These are phyloP conservation scores for Chironomus tentans DNA, from an alignment of 2,888 invertebrate genomes.

Conservation along the genomic window DNA sequence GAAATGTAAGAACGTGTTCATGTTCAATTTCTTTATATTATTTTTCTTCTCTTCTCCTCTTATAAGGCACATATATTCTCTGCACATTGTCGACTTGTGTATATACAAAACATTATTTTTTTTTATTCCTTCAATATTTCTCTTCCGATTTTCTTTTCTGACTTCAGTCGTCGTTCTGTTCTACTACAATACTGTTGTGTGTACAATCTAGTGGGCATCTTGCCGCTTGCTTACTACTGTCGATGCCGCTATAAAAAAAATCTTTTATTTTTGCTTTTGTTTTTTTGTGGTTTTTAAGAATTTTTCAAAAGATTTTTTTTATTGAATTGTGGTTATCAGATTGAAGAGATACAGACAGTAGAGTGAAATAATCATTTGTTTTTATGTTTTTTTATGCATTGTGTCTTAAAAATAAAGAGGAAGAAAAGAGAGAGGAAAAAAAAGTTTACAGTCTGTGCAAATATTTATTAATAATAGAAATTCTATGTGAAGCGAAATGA, in stretches of 20 bases:
- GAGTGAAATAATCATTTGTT: neutral
- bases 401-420: too few species aligned
- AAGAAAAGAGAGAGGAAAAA: too few species aligned
- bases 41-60: neutral
- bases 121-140: too few species aligned
- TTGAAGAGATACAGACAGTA: neutral
- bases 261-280: neutral
- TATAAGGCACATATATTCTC: neutral
- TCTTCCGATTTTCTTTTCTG: neutral
- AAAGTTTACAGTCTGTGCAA: too few species aligned
- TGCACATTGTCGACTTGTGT: neutral
- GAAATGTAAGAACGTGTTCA: neutral
- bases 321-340: neutral
- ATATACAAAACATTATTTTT: neutral
- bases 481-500: too few species aligned
- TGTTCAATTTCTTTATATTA: neutral
- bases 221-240: neutral
- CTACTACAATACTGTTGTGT: neutral
- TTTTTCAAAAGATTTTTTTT: neutral
- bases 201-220: neutral
- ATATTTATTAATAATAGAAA: too few species aligned
- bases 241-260: neutral
- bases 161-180: slow-evolving; percentile 11
- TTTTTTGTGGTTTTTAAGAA: neutral
- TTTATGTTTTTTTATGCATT: too few species aligned